These are phyloP conservation scores for Leiothrix lutea DNA, from an alignment of 2,113 vertebrate genomes.

Conservation along the genomic window DNA sequence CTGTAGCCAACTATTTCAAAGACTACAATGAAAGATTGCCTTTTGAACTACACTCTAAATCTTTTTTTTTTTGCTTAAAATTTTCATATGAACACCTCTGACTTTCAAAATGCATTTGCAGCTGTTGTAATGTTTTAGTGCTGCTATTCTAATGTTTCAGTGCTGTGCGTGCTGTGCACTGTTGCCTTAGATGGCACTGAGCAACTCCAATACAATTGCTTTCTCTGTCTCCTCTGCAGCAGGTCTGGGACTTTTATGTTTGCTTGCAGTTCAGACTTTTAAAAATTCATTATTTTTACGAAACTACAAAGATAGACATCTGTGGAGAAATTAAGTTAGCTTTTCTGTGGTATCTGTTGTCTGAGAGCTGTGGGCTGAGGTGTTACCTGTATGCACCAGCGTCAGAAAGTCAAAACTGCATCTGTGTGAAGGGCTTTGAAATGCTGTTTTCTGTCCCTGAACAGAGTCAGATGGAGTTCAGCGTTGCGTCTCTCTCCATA, in stretches of 20 bases:
- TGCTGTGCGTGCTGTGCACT: not conserved
- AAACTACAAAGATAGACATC: not conserved
- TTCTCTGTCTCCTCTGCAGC: not conserved
- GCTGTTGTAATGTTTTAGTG: not conserved
- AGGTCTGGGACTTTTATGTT: not conserved
- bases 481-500: conserved; percentile 74
- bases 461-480: conserved; percentile 97
- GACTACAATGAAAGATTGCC: not conserved
- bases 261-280: not conserved
- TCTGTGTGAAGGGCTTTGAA: conserved; percentile 9
- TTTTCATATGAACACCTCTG: not conserved
- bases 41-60: not conserved
- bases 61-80: not conserved
- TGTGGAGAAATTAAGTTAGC: not conserved
- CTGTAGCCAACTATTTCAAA: not conserved
- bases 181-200: not conserved
- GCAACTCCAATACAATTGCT: not conserved
- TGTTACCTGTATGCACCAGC: not conserved
- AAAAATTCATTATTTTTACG: not conserved
- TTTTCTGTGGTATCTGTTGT: not conserved
- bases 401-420: not conserved
- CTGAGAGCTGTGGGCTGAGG: not conserved
- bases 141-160: not conserved
- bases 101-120: not conserved
- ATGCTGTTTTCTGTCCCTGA: not conserved